Evolutionary conservation across 2,888 invertebrate species (phyloP).

Genomic region (Cephus spinipes): DNA sequence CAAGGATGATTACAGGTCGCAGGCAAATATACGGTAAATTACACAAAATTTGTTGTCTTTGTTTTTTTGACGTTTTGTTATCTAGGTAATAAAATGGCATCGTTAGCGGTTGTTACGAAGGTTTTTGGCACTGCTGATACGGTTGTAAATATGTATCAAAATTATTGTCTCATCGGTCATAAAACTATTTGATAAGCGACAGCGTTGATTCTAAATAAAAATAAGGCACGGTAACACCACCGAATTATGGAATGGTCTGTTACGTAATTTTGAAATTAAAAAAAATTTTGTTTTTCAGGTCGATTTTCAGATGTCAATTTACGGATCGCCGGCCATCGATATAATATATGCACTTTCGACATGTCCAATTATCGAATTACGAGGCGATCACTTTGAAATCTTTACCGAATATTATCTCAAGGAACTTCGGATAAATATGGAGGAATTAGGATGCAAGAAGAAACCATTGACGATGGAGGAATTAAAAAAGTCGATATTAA

Average conservation of each 20-base stretch:
- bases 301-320: slow-evolving; percentile 47
- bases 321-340: slow-evolving; percentile 47
- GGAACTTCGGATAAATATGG: slow-evolving; percentile 34
- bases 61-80: no score
- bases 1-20: no score
- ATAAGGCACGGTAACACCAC: background rate
- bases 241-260: background rate
- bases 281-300: slow-evolving; percentile 30
- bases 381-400: slow-evolving; percentile 36
- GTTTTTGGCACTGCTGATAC: background rate
- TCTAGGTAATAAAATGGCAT: background rate
- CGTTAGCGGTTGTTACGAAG: background rate
- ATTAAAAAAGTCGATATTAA: slow-evolving; percentile 37
- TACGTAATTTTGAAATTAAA: background rate
- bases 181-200: background rate
- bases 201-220: background rate
- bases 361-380: slow-evolving; percentile 37
- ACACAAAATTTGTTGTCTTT: background rate
- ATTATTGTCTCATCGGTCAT: background rate
- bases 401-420: slow-evolving; percentile 38
- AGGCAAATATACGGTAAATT: no score
- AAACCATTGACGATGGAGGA: slow-evolving; percentile 38
- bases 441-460: slow-evolving; percentile 33
- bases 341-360: slow-evolving; percentile 41
- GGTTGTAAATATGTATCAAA: background rate